These are phyloP conservation scores for Idaea aversata DNA, from an alignment of 2,888 invertebrate species.

Conservation along the genomic window DNA sequence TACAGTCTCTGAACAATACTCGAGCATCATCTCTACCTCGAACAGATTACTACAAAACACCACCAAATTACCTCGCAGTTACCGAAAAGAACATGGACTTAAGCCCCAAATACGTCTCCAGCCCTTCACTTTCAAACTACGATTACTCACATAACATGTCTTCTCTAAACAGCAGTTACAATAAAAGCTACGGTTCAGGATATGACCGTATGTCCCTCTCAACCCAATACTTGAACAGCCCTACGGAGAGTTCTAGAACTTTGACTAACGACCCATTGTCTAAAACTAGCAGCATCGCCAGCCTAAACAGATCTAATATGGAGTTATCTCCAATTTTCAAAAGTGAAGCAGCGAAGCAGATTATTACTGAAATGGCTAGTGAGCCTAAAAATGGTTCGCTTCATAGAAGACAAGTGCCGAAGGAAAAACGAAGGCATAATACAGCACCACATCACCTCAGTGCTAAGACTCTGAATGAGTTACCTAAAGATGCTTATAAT, in stretches of 20 bases:
- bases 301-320: conserved; percentile 68
- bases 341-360: conserved; percentile 92
- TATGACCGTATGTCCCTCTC: conserved; percentile 68
- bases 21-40: conserved; percentile 80
- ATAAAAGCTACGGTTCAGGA: conserved; percentile 63
- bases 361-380: conserved; percentile 88
- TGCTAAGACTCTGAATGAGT: conserved; percentile 81
- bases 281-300: conserved; percentile 71
- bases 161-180: conserved; percentile 66
- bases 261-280: conserved; percentile 72
- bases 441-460: conserved; percentile 91
- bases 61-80: conserved; percentile 52
- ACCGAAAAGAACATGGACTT: conserved; percentile 65
- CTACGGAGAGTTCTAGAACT: conserved; percentile 69
- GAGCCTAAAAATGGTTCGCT: conserved; percentile 79
- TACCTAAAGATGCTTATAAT: conserved; percentile 69
- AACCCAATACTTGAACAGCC: conserved; percentile 70
- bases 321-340: conserved; percentile 90
- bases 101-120: conserved; percentile 72
- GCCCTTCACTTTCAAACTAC: conserved; percentile 71
- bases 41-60: conserved; percentile 60
- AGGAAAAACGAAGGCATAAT: conserved; percentile 91
- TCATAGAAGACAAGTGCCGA: conserved; percentile 86
- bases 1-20: conserved; percentile 59
- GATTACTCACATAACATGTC: conserved; percentile 71